Evolutionary conservation across 2,113 vertebrate species (phyloP), one percentile per base, ranked within the genome.

Genomic region (Prietella phreatophila): DNA sequence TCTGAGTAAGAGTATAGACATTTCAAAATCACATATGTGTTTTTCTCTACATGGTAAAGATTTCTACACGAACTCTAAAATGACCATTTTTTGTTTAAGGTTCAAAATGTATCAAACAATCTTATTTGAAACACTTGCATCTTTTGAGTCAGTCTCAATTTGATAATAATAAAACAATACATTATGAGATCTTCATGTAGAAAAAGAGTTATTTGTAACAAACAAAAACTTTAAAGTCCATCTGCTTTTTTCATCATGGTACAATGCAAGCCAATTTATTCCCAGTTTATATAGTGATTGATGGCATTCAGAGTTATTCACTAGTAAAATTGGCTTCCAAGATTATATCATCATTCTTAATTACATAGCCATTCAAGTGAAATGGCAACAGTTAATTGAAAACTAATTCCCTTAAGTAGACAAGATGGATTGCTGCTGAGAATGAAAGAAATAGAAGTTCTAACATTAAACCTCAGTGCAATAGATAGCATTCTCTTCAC

Each of bases 331-430:
- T 91, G 88, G 71, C 79, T 91, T 88, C 53, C 84, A 88, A 86
- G 88, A 90, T 88, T 89, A 91, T 86, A 91, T 91, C 86, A 91
- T 90, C 88, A 87, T 75, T 92, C 91, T 92, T 91, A 89, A 92
- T 91, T 90, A 89, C 87, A 87, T 55, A 53, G 86, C 81, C 85
- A 78, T 89, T 91, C 90, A 89, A 89, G 88, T 87, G 87, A 90
- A 87, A 86, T 90, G 88, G 83, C 81, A 89, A 87, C 76, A 88
- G 83, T 91, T 88, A 91, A 87, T 89, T 89, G 88, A 91, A 91
- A 90, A 91, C 89, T 88, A 92, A 88, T 89, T 89, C 75, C 73
- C 69, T 83, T 92, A 90, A 87, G 88, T 89, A 88, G 86, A 87
- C 85, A 91, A 89, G 82, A 87, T 61, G 67, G 75, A 92, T 89